Evolutionary conservation across 1,140 invertebrate genomes (phyloP), one percentile per base, ranked within the genome.

Genomic region (Saccostrea echinata): DNA sequence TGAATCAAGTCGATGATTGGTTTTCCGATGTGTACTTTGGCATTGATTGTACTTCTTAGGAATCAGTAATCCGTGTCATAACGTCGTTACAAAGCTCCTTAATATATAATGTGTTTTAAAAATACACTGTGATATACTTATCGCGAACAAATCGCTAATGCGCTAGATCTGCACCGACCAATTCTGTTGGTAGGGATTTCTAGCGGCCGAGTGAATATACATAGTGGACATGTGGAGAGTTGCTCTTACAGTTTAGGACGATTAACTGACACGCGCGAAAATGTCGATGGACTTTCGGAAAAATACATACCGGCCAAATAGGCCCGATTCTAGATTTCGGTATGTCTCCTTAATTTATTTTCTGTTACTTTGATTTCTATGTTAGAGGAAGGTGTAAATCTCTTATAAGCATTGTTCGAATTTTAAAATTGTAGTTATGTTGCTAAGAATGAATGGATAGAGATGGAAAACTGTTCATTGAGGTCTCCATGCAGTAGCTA

Each of bases 231-330:
- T 76, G 68, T 76, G 30, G 33, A 76, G n/a, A 76, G 27, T 76
- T 27, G 27, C 11, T 76, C 30, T 30, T 76, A 30, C 24, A 11
- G 24, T 76, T 76, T 61, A 61, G 55, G 55, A 61, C 55, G 55
- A 61, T 64, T 61, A 55, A 21, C n/a, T 88, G 1, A 57, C 24
- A 33, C 8, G 52, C 76, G 61, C 55, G 80, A 88, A 84, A 33
- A 90, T 90, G 90, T 88, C 90, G 21, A 85, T 90, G 84, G 90
- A 90, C 83, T 90, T 81, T 55, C 81, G 84, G 68, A 90, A 90
- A 85, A 85, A 81, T 55, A 90, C 90, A 0, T 90, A 90, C 55
- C 27, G 84, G 43, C 90, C 90, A 16, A 87, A 86, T 27, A 84
- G 87, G 81, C 88, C 84, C 21, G 87, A 90, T 24, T 89, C 68